Evolutionary conservation across 2,888 invertebrate genomes (phyloP).

Genomic region (Phrixothrix hirtus): DNA sequence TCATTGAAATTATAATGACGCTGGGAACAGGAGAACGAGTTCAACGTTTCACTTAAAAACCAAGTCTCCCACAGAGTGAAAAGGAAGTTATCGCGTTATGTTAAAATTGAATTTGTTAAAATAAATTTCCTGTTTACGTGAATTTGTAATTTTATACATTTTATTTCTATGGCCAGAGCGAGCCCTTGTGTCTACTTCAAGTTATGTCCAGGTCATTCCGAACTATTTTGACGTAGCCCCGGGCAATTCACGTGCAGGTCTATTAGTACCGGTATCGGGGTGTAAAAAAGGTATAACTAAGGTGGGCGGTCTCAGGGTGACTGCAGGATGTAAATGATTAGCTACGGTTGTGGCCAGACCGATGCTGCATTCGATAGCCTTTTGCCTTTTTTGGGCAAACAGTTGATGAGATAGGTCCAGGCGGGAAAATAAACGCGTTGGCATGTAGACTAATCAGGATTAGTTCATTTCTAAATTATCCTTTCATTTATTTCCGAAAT

Average conservation of each 20-base stretch:
- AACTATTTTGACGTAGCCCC: constrained; percentile 46
- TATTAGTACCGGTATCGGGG: constrained; percentile 39
- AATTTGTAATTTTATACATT: background rate
- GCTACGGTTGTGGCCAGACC: constrained; percentile 45
- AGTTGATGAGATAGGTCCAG: constrained; percentile 24
- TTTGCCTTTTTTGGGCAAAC: constrained; percentile 23
- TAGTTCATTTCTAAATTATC: constrained; percentile 4
- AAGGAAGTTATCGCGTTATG: constrained; percentile 7
- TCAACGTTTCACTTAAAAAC: too few relatives aligned
- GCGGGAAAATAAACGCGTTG: constrained; percentile 20
- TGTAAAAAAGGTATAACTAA: constrained; percentile 50
- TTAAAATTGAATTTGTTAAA: constrained; percentile 7
- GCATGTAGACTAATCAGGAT: constrained; percentile 3
- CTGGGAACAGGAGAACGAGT: too few relatives aligned
- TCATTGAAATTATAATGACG: too few relatives aligned
- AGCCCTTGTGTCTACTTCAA: constrained; percentile 23
- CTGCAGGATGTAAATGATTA: constrained; percentile 53
- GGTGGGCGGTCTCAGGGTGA: constrained; percentile 47
- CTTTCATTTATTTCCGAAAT: too few relatives aligned
- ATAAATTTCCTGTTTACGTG: constrained; percentile 13
- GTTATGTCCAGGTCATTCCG: constrained; percentile 30
- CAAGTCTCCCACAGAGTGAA: constrained; percentile 4
- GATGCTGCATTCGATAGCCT: constrained; percentile 20
- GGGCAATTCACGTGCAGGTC: constrained; percentile 56
- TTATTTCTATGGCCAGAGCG: background rate